Percentiles rank a stretch among this genome's conserved stretches.
These are phyloP conservation scores for Coremacera marginata DNA, from an alignment of 2,888 invertebrate species.

Conservation along the genomic window DNA sequence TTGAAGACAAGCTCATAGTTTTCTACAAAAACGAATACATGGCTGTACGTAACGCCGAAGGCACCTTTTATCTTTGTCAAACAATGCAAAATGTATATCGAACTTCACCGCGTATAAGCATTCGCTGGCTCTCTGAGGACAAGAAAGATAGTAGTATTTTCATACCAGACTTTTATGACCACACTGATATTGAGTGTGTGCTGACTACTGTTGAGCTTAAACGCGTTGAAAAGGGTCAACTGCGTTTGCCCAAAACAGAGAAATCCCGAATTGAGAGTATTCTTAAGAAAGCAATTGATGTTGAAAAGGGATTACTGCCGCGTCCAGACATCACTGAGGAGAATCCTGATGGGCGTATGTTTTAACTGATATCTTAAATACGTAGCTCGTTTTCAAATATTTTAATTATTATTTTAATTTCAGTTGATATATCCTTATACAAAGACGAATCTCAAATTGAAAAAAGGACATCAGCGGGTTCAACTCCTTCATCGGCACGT, in stretches of 20 bases:
- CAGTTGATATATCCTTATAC: slow-evolving; percentile 87
- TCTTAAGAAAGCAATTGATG: slow-evolving; percentile 84
- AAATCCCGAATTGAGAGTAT: slow-evolving; percentile 84
- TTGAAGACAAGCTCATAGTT: slow-evolving; percentile 85
- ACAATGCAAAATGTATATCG: slow-evolving; percentile 92
- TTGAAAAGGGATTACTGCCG: slow-evolving; percentile 80
- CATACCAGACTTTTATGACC: slow-evolving; percentile 91
- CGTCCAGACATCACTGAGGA: slow-evolving; percentile 80
- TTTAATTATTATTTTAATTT: slow-evolving; percentile 34
- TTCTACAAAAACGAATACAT: slow-evolving; percentile 93
- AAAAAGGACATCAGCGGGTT: slow-evolving; percentile 51
- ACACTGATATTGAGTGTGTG: slow-evolving; percentile 91
- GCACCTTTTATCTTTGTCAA: slow-evolving; percentile 89
- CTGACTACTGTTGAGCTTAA: slow-evolving; percentile 85
- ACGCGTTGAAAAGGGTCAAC: slow-evolving; percentile 79
- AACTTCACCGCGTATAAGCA: slow-evolving; percentile 85
- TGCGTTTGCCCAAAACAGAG: slow-evolving; percentile 80
- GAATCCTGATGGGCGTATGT: slow-evolving; percentile 87
- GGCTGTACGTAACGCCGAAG: slow-evolving; percentile 91
- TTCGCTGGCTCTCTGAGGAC: slow-evolving; percentile 87
- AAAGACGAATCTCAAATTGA: slow-evolving; percentile 86
- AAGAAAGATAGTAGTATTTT: slow-evolving; percentile 74
- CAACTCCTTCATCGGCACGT: slow-evolving; percentile 38
- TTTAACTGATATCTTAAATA: slow-evolving; percentile 20
- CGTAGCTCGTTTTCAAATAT: slow-evolving; percentile 24